Evolutionary conservation across 2,797 vertebrate genomes (phyloP).

Genomic region (Sylvia borin): DNA sequence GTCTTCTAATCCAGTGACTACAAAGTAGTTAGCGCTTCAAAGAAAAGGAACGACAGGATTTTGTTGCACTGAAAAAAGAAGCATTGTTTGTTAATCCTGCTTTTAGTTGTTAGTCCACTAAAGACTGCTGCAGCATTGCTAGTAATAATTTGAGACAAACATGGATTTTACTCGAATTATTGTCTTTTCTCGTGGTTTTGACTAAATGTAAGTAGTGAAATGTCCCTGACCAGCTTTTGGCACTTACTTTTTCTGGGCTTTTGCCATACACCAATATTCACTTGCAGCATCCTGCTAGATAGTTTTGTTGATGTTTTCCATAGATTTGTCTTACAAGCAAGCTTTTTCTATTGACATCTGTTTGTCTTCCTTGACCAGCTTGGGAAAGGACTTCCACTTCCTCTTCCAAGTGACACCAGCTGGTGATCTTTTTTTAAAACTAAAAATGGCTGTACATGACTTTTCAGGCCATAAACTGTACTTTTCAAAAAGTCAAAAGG

Average conservation of each 20-base stretch:
- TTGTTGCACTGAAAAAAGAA: constrained; percentile 44
- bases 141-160: background rate
- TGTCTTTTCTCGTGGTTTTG: background rate
- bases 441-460: background rate
- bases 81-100: constrained; percentile 37
- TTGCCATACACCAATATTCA: background rate
- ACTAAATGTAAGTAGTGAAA: background rate
- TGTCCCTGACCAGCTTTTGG: background rate
- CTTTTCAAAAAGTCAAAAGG: background rate
- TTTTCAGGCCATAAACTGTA: background rate
- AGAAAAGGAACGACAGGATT: constrained; percentile 50
- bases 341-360: background rate
- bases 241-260: background rate
- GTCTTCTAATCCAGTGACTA: constrained; percentile 47
- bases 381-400: background rate
- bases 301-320: background rate
- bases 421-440: background rate
- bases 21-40: constrained; percentile 63
- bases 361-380: background rate
- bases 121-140: background rate
- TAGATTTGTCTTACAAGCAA: background rate
- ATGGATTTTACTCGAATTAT: constrained; percentile 10
- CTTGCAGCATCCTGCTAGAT: background rate
- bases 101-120: constrained; percentile 44
- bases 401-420: background rate